A percentile compares a stretch with the other conserved stretches of the same genome.
Conservation (phyloP, 2,797 vertebrate genomes). For the Pangasius sanitwongsei region DNA sequence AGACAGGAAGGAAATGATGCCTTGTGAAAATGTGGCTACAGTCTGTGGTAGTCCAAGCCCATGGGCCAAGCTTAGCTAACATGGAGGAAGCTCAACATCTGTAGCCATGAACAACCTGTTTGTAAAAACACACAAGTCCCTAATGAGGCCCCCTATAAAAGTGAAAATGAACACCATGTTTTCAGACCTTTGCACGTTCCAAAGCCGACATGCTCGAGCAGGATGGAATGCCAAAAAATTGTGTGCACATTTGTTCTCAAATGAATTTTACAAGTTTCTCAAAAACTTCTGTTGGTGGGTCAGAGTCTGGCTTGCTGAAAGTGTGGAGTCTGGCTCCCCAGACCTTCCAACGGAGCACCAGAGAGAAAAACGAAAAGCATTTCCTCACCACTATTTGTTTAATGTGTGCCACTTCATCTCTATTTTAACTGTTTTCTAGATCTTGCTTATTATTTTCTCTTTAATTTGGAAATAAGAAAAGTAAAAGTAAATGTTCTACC, state of each 20-base stretch:
- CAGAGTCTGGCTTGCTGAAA: conserved; percentile 27
- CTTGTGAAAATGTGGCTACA: conserved; percentile 41
- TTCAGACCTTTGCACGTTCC: conserved; percentile 49
- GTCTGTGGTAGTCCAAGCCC: conserved; percentile 53
- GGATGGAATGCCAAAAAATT: conserved; percentile 50
- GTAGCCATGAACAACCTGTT: conserved; percentile 64
- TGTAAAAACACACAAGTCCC: conserved; percentile 64
- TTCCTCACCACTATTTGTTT: neutral
- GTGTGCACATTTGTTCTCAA: conserved; percentile 56
- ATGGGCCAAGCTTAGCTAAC: conserved; percentile 55
- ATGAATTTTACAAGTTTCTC: conserved; percentile 60
- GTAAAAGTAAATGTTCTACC: neutral
- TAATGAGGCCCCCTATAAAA: conserved; percentile 64
- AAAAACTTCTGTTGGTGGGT: conserved; percentile 59
- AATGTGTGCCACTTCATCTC: neutral
- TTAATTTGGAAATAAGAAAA: neutral
- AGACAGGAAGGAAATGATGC: conserved; percentile 41
- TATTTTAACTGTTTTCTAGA: neutral
- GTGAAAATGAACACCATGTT: conserved; percentile 64
- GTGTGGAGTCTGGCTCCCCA: conserved; percentile 33
- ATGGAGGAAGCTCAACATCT: conserved; percentile 60
- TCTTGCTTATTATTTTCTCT: neutral
- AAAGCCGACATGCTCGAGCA: conserved; percentile 46
- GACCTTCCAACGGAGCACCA: neutral
- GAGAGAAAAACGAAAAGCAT: conserved; percentile 16